These are phyloP conservation scores for Mesitornis unicolor DNA, from an alignment of 2,113 vertebrate genomes.

Conservation along the genomic window DNA sequence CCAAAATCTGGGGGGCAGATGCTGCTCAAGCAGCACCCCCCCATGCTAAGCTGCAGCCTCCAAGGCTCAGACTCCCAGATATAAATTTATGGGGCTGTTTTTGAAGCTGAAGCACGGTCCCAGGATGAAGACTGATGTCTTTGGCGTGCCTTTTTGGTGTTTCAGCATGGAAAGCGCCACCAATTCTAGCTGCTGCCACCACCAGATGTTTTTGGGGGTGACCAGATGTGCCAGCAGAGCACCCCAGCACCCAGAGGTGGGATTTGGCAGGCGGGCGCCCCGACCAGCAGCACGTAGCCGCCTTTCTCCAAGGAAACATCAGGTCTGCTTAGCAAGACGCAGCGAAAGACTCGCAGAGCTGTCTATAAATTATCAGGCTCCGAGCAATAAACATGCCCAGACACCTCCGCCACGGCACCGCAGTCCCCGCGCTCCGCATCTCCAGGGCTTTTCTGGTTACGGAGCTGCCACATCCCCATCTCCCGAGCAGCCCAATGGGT, in stretches of 20 bases:
- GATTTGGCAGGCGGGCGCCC: background rate
- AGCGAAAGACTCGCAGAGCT: background rate
- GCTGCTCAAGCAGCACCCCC: background rate
- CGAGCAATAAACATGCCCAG: background rate
- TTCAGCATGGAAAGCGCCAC: background rate
- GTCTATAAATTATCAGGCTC: background rate
- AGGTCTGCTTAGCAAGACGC: background rate
- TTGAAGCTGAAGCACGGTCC: accelerated
- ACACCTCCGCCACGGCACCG: background rate
- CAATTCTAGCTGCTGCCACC: too few relatives aligned
- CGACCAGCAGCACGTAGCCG: accelerated
- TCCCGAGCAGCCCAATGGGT: background rate
- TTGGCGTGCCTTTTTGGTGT: background rate
- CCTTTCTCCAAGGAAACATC: background rate
- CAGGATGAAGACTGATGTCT: background rate
- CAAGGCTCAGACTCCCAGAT: background rate
- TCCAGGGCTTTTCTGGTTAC: background rate
- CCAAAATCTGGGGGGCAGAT: background rate
- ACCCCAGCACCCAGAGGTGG: background rate
- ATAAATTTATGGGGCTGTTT: accelerated
- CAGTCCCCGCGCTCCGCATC: accelerated
- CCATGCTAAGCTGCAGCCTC: accelerated
- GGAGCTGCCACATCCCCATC: background rate
- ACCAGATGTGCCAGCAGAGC: accelerated
- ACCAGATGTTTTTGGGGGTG: background rate